These are phyloP conservation scores for Manacus vitellinus DNA, from an alignment of 2,113 vertebrate species.

Conservation along the genomic window DNA sequence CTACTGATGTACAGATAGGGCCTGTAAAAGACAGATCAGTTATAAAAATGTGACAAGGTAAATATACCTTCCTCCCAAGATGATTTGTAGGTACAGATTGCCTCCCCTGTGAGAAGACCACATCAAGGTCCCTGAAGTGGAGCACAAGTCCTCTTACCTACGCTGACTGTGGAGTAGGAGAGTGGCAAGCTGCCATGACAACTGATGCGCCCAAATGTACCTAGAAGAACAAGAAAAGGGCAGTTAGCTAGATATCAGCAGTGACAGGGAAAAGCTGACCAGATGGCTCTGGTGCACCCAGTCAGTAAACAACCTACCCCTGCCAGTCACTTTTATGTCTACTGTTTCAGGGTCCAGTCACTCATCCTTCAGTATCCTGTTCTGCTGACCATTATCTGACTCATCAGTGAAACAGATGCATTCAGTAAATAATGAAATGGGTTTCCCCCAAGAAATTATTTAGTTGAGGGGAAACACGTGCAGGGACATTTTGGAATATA, in stretches of 20 bases:
- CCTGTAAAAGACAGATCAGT: conserved; percentile 25
- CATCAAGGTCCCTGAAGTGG: not conserved
- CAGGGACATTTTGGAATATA: not conserved
- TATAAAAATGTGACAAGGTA: not conserved
- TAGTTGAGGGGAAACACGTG: not conserved
- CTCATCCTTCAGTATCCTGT: not conserved
- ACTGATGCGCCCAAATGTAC: conserved; percentile 70
- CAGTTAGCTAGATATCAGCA: not conserved
- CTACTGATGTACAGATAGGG: conserved; percentile 66
- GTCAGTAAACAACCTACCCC: not conserved
- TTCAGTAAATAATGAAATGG: not conserved
- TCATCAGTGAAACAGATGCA: not conserved
- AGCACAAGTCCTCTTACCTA: conserved; percentile 51
- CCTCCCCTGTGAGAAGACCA: not conserved
- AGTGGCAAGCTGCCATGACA: conserved; percentile 41
- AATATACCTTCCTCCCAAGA: not conserved
- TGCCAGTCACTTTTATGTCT: not conserved
- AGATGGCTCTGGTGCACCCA: not conserved
- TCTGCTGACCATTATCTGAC: not conserved
- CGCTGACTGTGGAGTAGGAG: conserved; percentile 52
- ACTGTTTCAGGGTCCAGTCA: not conserved
- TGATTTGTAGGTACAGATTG: not conserved
- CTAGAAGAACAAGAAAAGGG: not conserved
- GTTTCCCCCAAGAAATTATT: not conserved
- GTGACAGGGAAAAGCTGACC: not conserved